Conservation (phyloP, 2,113 vertebrate genomes). For the Crotalus horridus region DNA sequence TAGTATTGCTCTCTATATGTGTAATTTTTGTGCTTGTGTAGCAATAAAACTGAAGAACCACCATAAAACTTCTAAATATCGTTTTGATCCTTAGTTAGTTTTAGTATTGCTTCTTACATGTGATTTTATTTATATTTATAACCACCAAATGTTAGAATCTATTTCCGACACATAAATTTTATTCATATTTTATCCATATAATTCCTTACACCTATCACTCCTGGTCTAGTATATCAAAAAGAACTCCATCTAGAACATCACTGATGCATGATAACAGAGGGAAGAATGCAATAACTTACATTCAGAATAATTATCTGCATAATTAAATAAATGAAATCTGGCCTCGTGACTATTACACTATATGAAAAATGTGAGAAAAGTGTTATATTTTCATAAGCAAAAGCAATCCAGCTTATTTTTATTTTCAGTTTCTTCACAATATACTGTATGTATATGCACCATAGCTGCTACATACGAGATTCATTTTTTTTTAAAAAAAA, state of each 20-base stretch:
- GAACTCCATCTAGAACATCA: background rate
- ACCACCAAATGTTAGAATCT: background rate
- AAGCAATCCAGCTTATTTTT: background rate
- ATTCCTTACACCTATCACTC: constrained; percentile 6
- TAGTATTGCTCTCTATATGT: constrained; percentile 46
- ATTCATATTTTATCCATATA: background rate
- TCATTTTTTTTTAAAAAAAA: background rate
- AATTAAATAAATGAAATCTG: background rate
- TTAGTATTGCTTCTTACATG: background rate
- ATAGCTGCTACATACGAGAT: background rate
- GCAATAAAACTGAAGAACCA: background rate
- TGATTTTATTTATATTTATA: background rate
- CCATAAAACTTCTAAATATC: background rate
- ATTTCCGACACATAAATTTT: background rate
- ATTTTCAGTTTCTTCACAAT: background rate
- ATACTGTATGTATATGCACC: background rate
- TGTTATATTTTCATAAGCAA: background rate
- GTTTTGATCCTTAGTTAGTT: background rate
- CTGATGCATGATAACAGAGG: background rate
- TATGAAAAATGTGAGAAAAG: background rate
- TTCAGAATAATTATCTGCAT: background rate
- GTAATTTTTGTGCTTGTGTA: background rate
- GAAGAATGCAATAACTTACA: background rate
- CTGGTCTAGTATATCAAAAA: background rate
- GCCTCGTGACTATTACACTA: background rate